Conservation (phyloP, 2,113 vertebrate species). For the Notarius lentiginosus region DNA sequence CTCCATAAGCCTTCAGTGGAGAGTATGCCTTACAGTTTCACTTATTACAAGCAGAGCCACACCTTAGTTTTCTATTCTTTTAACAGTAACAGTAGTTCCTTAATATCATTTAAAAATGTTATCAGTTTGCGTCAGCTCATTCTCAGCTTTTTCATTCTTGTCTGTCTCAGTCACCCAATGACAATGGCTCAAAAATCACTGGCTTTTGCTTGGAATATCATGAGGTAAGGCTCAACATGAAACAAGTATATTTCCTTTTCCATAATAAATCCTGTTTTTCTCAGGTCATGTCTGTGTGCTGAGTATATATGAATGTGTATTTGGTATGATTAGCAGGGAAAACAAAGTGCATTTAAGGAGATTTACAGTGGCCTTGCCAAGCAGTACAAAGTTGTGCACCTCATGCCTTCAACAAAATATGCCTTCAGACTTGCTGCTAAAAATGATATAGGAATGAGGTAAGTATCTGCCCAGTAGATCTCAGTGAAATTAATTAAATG, state of each 20-base stretch:
- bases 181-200: conserved; percentile 80
- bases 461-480: conserved; percentile 1
- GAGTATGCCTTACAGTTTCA: conserved; percentile 59
- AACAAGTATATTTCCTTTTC: background rate
- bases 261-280: background rate
- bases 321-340: conserved; percentile 64
- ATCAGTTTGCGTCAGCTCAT: background rate
- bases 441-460: conserved; percentile 80
- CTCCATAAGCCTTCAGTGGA: conserved; percentile 78
- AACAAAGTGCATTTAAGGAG: conserved; percentile 73
- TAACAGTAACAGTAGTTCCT: background rate
- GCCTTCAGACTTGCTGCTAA: conserved; percentile 79
- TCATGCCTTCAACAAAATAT: conserved; percentile 75
- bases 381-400: conserved; percentile 76
- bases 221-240: conserved; percentile 67
- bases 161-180: conserved; percentile 69
- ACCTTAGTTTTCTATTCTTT: background rate
- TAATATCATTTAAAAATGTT: background rate
- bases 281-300: background rate
- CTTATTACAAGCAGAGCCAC: background rate
- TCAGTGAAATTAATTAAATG: background rate
- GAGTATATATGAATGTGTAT: background rate
- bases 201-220: conserved; percentile 80
- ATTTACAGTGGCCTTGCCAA: conserved; percentile 78
- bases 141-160: background rate